Evolutionary conservation across 2,888 invertebrate species (phyloP), one percentile per base, ranked within the genome.

Genomic region (Salpingus planirostris): DNA sequence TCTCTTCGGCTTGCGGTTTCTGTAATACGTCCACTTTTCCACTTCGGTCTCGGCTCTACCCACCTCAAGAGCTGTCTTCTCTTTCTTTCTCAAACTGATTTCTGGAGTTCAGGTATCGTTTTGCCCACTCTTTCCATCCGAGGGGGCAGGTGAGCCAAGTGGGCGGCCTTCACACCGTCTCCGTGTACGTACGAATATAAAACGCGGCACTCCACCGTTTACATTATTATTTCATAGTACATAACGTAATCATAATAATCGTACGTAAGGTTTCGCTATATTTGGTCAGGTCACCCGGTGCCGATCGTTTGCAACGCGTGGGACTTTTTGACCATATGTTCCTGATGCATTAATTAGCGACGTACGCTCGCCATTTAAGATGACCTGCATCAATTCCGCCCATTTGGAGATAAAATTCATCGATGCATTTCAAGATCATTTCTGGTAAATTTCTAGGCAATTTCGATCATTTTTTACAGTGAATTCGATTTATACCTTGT

Each of bases 291-390:
- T 43, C 44, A 42, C 21, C 29, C 35, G 29, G 30, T n/a, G 30
- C 37, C 24, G 31, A 34, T 27, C 30, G 26, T 42, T 43, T 41
- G 43, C 41, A 42, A 30, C 22, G 38, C 32, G 36, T 43, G 24
- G 41, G 35, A n/a, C n/a, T 26, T 33, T 41, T 37, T 40, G 43
- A 43, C 43, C 43, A 42, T 41, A 44, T 44, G 43, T 42, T 41
- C 31, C 29, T 13, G 22, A 33, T 36, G 30, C 30, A 26, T 33
- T 23, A 6, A 10, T 15, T 12, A n/a, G n/a, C n/a, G n/a, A n/a
- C n/a, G n/a, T n/a, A n/a, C n/a, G n/a, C n/a, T n/a, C n/a, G n/a
- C n/a, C n/a, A n/a, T n/a, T n/a, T n/a, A n/a, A n/a, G n/a, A 11
- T 8, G 11, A 10, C 24, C 11, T 3, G 12, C 10, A 5, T n/a